Conservation (phyloP, 2,888 invertebrate genomes). For the Bruchidius siliquastri region DNA sequence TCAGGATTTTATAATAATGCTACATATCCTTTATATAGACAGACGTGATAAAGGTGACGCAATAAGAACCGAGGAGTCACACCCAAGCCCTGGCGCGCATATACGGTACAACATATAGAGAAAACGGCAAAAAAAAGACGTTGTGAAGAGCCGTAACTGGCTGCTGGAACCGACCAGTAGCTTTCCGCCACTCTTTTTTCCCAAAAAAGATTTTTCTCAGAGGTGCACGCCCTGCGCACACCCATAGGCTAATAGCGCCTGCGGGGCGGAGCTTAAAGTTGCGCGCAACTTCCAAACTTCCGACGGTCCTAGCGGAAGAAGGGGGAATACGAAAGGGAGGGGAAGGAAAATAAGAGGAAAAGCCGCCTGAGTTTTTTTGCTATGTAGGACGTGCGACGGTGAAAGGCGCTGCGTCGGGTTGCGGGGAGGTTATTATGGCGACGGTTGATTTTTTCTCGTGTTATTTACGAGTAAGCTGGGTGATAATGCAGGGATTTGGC, state of each 20-base stretch:
- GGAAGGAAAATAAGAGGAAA: slow-evolving; percentile 51
- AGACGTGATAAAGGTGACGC: not conserved
- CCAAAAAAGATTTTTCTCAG: not conserved
- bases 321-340: slow-evolving; percentile 26
- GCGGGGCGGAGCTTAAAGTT: not conserved
- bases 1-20: slow-evolving; percentile 3
- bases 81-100: not conserved
- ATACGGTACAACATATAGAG: not conserved
- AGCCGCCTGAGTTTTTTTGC: slow-evolving; percentile 38
- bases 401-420: slow-evolving; percentile 43
- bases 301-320: not conserved
- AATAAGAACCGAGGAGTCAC: not conserved
- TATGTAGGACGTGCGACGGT: slow-evolving; percentile 48
- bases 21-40: too few species aligned
- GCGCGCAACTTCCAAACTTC: slow-evolving; percentile 4
- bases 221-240: not conserved
- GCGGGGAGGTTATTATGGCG: not conserved
- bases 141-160: not conserved
- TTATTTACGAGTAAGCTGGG: not conserved
- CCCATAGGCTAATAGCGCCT: not conserved
- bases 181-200: slow-evolving; percentile 3
- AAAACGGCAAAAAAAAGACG: not conserved
- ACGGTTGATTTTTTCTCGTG: not conserved
- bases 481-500: not conserved
- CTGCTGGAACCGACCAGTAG: not conserved